phyloP scores from a whole-genome alignment of 2,888 invertebrate species.

The Hirtodrosophila trivittata region DNA sequence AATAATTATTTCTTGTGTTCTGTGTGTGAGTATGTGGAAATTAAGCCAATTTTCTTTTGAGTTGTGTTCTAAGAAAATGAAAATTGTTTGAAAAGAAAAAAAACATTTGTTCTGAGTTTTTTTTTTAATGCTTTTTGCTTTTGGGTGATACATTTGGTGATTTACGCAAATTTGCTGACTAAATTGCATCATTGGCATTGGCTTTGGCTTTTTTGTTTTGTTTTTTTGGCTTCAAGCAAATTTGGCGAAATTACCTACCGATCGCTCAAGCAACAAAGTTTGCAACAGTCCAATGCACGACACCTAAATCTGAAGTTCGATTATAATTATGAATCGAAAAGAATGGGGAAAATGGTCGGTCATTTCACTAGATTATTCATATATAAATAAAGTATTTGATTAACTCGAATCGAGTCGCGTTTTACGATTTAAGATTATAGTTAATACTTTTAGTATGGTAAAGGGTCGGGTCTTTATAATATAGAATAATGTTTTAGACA shows the following conservation, averaged over 20 bases:
- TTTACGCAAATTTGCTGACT: slow-evolving; percentile 29
- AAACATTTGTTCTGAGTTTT: slow-evolving; percentile 12
- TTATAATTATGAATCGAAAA: slow-evolving; percentile 47
- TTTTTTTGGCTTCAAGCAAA: slow-evolving; percentile 38
- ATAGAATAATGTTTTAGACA: too few relatives aligned
- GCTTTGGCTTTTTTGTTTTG: slow-evolving; percentile 37
- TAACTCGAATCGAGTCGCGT: too few relatives aligned
- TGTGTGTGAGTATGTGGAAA: slow-evolving; percentile 26
- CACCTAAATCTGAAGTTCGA: slow-evolving; percentile 78
- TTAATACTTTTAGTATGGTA: too few relatives aligned
- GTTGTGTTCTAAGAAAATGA: slow-evolving; percentile 20
- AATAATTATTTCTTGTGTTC: slow-evolving; percentile 14
- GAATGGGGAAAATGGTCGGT: slow-evolving; percentile 22
- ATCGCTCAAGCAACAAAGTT: slow-evolving; percentile 67
- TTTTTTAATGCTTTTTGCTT: slow-evolving; percentile 19
- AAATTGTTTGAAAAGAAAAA: slow-evolving; percentile 15
- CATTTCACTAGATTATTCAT: slow-evolving; percentile 15
- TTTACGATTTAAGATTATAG: too few relatives aligned
- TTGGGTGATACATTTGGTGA: slow-evolving; percentile 10
- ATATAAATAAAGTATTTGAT: not conserved
- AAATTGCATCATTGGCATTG: slow-evolving; percentile 35
- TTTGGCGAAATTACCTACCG: slow-evolving; percentile 81
- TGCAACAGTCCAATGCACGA: slow-evolving; percentile 77
- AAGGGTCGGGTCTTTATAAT: too few relatives aligned
- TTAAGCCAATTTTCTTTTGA: slow-evolving; percentile 23